These are phyloP conservation scores for Prionace glauca DNA, from an alignment of 2,797 vertebrate species.

Conservation along the genomic window DNA sequence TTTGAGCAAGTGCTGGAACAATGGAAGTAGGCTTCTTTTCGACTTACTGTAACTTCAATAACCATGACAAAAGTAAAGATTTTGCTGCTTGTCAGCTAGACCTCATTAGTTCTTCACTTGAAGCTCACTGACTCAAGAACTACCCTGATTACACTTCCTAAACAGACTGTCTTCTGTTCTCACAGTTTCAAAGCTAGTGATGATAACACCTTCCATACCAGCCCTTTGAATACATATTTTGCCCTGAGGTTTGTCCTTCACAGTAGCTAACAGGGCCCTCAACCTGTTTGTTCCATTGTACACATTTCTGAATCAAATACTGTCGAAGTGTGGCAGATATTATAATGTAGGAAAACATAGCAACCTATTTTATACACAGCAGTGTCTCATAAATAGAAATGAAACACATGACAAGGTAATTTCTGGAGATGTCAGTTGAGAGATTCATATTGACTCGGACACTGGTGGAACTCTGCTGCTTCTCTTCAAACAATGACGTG, in stretches of 20 bases:
- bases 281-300: background rate
- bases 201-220: background rate
- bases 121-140: background rate
- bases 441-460: background rate
- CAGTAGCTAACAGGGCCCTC: no score
- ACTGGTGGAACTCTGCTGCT: background rate
- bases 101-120: background rate
- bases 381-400: background rate
- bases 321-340: background rate
- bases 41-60: background rate
- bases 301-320: background rate
- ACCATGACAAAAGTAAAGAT: background rate
- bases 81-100: background rate
- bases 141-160: background rate
- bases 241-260: background rate
- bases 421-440: background rate
- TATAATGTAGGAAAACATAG: background rate
- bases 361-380: background rate
- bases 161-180: background rate
- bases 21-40: background rate
- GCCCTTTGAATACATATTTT: background rate
- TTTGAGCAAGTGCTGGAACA: background rate
- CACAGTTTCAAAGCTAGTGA: background rate
- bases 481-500: background rate
- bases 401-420: background rate